Evolutionary conservation across 2,888 invertebrate species (phyloP).

Genomic region (Rutpela maculata): DNA sequence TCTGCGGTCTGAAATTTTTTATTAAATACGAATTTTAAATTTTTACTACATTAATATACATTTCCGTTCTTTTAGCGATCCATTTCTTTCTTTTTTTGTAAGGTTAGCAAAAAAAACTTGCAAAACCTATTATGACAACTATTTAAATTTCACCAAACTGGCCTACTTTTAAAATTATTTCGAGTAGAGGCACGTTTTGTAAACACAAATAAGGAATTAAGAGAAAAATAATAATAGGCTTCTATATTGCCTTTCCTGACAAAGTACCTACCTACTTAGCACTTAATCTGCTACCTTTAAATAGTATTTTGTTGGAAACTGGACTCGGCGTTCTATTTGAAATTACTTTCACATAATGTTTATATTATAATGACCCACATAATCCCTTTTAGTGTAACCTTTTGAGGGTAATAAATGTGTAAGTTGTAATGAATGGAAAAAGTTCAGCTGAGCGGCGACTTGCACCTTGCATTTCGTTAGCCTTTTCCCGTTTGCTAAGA

Average conservation of each 20-base stretch:
- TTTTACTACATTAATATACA: too few relatives aligned
- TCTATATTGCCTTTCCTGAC: background rate
- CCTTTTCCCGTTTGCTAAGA: background rate
- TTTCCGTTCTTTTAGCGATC: too few relatives aligned
- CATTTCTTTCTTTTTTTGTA: too few relatives aligned
- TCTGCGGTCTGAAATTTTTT: too few relatives aligned
- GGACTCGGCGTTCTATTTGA: background rate
- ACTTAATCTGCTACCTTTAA: background rate
- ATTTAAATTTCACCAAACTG: background rate
- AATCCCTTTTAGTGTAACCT: background rate
- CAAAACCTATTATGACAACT: background rate
- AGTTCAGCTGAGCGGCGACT: background rate
- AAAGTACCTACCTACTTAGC: background rate
- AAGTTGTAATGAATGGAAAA: background rate
- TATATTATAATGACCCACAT: background rate
- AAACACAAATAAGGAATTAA: background rate
- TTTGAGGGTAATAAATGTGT: background rate
- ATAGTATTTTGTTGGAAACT: background rate
- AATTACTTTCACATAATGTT: background rate
- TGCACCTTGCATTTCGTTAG: constrained; percentile 7
- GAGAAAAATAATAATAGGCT: background rate
- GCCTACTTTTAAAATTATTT: background rate
- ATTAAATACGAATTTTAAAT: too few relatives aligned
- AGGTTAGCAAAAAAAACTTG: background rate
- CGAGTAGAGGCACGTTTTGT: background rate